Conservation (phyloP, 2,113 vertebrate species). For the Pycnonotus jocosus region DNA sequence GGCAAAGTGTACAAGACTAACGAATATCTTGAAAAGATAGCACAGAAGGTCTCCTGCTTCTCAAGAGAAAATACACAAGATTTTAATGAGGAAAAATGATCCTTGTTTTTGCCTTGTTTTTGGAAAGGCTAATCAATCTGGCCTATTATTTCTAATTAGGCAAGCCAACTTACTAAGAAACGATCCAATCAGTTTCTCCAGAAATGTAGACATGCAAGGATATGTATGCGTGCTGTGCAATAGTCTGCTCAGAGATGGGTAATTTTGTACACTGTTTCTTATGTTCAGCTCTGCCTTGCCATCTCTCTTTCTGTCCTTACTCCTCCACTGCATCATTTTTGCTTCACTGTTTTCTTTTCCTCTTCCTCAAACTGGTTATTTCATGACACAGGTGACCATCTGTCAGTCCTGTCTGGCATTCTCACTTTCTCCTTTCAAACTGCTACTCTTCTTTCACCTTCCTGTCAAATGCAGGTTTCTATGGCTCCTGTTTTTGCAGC, state of each 20-base stretch:
- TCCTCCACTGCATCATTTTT: neutral
- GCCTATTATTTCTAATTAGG: constrained; percentile 11
- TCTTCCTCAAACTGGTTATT: neutral
- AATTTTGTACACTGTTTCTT: neutral
- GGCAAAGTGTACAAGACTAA: neutral
- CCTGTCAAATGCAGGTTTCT: neutral
- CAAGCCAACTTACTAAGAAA: neutral
- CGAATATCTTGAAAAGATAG: neutral
- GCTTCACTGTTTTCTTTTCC: neutral
- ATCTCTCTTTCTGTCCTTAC: neutral
- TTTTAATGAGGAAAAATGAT: constrained; percentile 28
- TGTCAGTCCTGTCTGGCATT: neutral
- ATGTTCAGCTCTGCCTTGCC: neutral
- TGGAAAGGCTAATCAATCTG: neutral
- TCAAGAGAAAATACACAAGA: neutral
- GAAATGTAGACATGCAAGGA: neutral
- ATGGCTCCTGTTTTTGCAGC: neutral
- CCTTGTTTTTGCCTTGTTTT: neutral
- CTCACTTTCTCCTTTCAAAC: neutral
- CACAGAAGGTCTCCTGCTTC: neutral
- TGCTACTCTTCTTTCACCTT: neutral
- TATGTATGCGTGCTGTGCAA: no score
- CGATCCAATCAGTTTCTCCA: neutral
- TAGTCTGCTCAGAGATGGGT: neutral
- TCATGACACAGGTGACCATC: rapidly evolving